A percentile compares a stretch with the other conserved stretches of the same genome.
These are phyloP conservation scores for Pseudochirops corinnae DNA, from an alignment of 2,797 vertebrate species.

Conservation along the genomic window DNA sequence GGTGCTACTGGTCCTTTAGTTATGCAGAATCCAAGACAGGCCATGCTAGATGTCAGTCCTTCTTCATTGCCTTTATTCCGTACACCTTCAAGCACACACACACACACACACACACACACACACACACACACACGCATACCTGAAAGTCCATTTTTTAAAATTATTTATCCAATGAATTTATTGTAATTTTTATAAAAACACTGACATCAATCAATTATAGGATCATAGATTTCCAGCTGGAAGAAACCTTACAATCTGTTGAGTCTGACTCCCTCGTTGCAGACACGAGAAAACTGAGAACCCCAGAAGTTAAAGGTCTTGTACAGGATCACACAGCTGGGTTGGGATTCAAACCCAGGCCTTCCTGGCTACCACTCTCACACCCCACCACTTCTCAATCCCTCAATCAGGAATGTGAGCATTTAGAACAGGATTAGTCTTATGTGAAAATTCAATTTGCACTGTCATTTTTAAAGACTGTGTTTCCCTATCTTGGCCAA, in stretches of 20 bases:
- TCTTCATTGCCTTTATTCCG: neutral
- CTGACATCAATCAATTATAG: neutral
- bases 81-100: neutral
- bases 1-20: neutral
- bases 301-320: neutral
- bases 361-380: neutral
- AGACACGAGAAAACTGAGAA: neutral
- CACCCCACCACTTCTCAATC: neutral
- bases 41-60: neutral
- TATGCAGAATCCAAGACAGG: neutral
- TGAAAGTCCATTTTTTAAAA: neutral
- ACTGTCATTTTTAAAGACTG: neutral
- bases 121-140: neutral
- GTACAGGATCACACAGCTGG: neutral
- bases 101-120: too few relatives aligned
- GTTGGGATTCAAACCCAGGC: neutral
- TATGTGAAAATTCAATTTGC: neutral
- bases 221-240: neutral
- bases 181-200: neutral
- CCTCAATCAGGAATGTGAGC: neutral
- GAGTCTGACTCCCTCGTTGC: neutral
- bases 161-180: neutral
- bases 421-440: neutral
- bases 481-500: neutral
- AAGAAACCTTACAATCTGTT: neutral